These are phyloP conservation scores for Caenorhabditis tropicalis DNA, from an alignment of 1,140 invertebrate genomes.

Conservation along the genomic window DNA sequence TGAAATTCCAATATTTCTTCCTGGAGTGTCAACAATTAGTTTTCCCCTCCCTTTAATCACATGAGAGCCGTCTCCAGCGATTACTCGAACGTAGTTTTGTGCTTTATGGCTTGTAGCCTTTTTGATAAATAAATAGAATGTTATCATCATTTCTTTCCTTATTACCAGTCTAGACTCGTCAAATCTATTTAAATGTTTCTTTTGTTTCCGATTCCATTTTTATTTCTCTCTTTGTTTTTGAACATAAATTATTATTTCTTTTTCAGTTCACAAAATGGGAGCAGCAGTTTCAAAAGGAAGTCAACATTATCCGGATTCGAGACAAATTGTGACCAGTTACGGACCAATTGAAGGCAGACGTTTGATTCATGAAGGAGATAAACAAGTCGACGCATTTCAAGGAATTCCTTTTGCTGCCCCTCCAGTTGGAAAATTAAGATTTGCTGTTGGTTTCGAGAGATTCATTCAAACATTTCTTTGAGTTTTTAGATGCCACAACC, in stretches of 20 bases:
- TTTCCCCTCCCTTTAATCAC: neutral
- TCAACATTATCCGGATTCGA: slow-evolving; percentile 24
- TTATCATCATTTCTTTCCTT: neutral
- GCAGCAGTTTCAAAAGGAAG: neutral
- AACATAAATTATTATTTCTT: neutral
- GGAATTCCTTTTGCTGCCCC: slow-evolving; percentile 63
- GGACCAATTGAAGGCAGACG: slow-evolving; percentile 42
- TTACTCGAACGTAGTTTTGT: neutral
- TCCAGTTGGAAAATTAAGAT: slow-evolving; percentile 58
- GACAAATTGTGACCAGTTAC: slow-evolving; percentile 28
- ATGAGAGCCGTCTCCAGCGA: neutral
- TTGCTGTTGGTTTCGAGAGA: slow-evolving; percentile 43
- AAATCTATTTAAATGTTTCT: no score
- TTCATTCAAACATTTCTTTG: neutral
- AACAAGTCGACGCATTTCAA: slow-evolving; percentile 59
- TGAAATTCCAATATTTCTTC: neutral
- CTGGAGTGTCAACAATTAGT: no score
- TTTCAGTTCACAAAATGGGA: neutral
- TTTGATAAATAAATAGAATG: neutral
- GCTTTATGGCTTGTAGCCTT: neutral
- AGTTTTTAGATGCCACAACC: slow-evolving; percentile 59
- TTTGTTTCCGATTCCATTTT: no score
- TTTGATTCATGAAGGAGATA: slow-evolving; percentile 48
- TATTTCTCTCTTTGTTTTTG: neutral
- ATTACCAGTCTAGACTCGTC: slow-evolving; percentile 12